Evolutionary conservation across 2,888 invertebrate species (phyloP).

Genomic region (Pyrochroa serraticornis): DNA sequence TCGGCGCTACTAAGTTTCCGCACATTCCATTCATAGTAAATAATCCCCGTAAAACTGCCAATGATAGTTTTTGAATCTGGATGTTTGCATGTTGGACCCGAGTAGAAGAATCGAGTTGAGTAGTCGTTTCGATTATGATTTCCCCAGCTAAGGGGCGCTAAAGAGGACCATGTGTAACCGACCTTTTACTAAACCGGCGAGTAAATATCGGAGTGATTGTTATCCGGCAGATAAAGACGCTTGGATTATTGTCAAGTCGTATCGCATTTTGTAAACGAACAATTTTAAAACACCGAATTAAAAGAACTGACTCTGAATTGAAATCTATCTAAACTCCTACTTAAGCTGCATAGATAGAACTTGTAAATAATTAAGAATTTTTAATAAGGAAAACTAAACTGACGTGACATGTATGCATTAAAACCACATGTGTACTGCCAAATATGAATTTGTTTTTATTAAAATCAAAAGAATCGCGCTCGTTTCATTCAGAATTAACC

Average conservation of each 20-base stretch:
- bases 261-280: neutral
- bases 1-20: too few species aligned
- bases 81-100: constrained; percentile 23
- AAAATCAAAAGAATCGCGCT: constrained; percentile 21
- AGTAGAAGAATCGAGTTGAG: too few species aligned
- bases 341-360: constrained; percentile 22
- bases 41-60: neutral
- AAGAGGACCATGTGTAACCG: constrained; percentile 25
- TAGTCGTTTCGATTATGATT: too few species aligned
- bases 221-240: neutral
- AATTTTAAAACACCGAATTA: constrained; percentile 18
- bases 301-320: constrained; percentile 18
- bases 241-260: neutral
- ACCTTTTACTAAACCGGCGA: constrained; percentile 17
- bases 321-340: constrained; percentile 28
- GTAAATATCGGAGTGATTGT: neutral
- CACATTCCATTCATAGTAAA: too few species aligned
- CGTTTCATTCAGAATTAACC: neutral
- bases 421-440: constrained; percentile 35
- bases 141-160: neutral
- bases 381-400: constrained; percentile 30
- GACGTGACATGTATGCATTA: constrained; percentile 33
- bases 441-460: constrained; percentile 34
- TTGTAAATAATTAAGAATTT: constrained; percentile 32
- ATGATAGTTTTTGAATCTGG: constrained; percentile 15